Conservation (phyloP, 2,888 invertebrate genomes). For the Ophion obscuratus region DNA sequence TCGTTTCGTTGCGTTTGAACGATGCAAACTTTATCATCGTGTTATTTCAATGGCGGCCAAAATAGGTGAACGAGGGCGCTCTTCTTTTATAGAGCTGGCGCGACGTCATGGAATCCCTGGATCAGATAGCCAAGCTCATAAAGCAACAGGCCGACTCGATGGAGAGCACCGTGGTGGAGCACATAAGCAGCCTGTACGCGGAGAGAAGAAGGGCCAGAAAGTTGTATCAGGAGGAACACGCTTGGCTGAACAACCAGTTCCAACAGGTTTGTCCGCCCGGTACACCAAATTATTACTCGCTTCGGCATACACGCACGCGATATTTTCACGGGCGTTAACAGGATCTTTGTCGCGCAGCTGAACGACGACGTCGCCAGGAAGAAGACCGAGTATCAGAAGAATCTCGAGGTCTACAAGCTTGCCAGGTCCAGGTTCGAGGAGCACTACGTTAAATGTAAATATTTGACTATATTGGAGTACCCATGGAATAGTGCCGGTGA, state of each 20-base stretch:
- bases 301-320: background rate
- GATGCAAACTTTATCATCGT: no score
- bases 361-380: conserved; percentile 95
- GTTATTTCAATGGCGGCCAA: background rate
- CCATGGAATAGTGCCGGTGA: background rate
- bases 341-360: conserved; percentile 86
- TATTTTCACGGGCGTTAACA: background rate
- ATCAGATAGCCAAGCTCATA: conserved; percentile 92
- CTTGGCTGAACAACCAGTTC: conserved; percentile 85
- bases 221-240: conserved; percentile 95
- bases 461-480: background rate
- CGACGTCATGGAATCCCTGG: conserved; percentile 95
- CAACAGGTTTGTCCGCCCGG: conserved; percentile 76
- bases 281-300: background rate
- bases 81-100: conserved; percentile 88
- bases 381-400: conserved; percentile 96
- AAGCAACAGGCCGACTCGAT: conserved; percentile 94
- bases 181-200: conserved; percentile 91
- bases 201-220: conserved; percentile 95
- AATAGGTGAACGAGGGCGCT: background rate
- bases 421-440: conserved; percentile 97
- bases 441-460: conserved; percentile 94
- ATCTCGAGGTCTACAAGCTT: conserved; percentile 94
- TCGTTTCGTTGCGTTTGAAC: no score
- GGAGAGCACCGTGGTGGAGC: conserved; percentile 92